Evolutionary conservation across 2,113 vertebrate genomes (phyloP).

Genomic region (Spheniscus mendiculus): DNA sequence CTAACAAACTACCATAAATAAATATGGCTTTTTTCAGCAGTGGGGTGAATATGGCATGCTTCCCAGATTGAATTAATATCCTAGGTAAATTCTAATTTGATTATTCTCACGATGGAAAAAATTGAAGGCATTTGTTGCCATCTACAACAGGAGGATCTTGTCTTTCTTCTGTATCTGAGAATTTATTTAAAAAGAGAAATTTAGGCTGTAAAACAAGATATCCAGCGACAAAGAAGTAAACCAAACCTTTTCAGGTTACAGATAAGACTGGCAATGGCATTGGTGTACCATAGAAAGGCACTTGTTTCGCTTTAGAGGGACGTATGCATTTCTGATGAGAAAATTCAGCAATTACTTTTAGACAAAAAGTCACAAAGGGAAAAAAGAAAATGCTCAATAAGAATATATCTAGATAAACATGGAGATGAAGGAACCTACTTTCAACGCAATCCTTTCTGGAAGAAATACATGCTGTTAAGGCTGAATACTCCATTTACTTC

Average conservation of each 20-base stretch:
- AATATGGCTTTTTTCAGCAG: not conserved
- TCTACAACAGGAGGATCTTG: not conserved
- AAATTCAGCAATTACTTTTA: not conserved
- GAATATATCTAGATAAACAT: not conserved
- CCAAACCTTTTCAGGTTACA: not conserved
- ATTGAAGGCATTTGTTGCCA: rapidly evolving
- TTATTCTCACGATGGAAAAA: not conserved
- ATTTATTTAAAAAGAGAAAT: not conserved
- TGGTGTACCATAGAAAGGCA: not conserved
- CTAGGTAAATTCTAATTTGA: not conserved
- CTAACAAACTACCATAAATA: not conserved
- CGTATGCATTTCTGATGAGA: not conserved
- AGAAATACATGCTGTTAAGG: not conserved
- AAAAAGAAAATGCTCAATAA: not conserved
- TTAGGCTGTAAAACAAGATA: not conserved
- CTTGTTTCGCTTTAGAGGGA: not conserved
- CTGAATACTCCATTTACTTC: not conserved
- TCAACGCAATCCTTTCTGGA: not conserved
- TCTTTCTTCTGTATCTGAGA: not conserved
- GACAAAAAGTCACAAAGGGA: not conserved
- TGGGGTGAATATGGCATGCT: not conserved
- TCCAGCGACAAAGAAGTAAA: not conserved
- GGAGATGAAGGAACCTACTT: not conserved
- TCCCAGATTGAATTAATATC: not conserved
- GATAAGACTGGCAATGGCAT: not conserved